Percentiles rank a stretch among this genome's conserved stretches.
Evolutionary conservation across 2,888 invertebrate species (phyloP).

Genomic region (Amiota communis): DNA sequence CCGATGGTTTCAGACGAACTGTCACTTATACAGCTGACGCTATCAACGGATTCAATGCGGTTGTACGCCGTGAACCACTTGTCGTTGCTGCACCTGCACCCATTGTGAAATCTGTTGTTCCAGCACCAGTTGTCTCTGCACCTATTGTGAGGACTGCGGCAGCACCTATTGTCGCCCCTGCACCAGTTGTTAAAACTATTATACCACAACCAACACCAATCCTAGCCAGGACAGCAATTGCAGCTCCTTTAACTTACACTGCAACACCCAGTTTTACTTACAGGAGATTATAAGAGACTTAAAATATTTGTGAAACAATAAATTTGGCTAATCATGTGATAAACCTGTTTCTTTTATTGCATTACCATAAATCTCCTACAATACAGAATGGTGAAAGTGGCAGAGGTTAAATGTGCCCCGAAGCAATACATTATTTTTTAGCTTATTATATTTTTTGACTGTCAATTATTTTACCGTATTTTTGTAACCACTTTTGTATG

Average conservation of each 20-base stretch:
- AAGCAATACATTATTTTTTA: constrained; percentile 44
- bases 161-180: constrained; percentile 46
- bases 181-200: constrained; percentile 48
- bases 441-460: constrained; percentile 21
- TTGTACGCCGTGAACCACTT: constrained; percentile 60
- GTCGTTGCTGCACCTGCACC: constrained; percentile 52
- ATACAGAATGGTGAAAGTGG: constrained; percentile 62
- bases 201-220: constrained; percentile 18
- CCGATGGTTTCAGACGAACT: constrained; percentile 54
- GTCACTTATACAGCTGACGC: constrained; percentile 56
- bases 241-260: constrained; percentile 40
- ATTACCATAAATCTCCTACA: constrained; percentile 47
- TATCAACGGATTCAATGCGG: constrained; percentile 57
- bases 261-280: constrained; percentile 41
- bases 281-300: constrained; percentile 53
- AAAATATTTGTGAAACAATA: constrained; percentile 12
- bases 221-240: constrained; percentile 33
- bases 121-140: constrained; percentile 44
- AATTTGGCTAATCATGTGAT: no score
- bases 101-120: constrained; percentile 46
- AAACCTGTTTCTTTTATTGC: constrained; percentile 20
- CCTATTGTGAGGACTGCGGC: constrained; percentile 46
- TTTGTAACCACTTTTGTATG: constrained; percentile 16
- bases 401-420: constrained; percentile 44
- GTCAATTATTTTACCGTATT: constrained; percentile 39